Conservation (phyloP, 2,113 vertebrate genomes). For the Sander vitreus region DNA sequence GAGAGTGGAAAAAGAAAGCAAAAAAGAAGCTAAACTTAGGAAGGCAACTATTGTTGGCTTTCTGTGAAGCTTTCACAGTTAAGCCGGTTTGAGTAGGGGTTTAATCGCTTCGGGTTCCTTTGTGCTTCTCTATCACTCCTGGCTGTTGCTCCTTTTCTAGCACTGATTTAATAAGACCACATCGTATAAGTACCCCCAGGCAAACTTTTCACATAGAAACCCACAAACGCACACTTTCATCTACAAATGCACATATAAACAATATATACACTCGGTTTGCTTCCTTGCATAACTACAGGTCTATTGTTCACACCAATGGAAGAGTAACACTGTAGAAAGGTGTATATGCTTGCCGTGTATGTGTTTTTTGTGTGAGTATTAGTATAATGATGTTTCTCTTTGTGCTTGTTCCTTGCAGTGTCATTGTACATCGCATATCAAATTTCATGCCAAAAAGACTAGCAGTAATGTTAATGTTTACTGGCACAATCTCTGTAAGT, state of each 20-base stretch:
- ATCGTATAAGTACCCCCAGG: constrained; percentile 52
- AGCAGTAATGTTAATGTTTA: constrained; percentile 11
- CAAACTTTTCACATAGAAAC: constrained; percentile 55
- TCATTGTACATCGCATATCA: neutral
- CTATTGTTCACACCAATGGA: neutral
- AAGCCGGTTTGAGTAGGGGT: constrained; percentile 80
- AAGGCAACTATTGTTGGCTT: constrained; percentile 77
- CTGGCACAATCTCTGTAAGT: constrained; percentile 20
- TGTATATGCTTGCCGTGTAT: neutral
- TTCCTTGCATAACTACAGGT: constrained; percentile 3
- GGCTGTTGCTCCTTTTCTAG: constrained; percentile 70
- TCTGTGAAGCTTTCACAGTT: constrained; percentile 71
- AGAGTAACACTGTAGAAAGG: neutral
- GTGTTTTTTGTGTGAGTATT: neutral
- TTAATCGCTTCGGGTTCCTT: constrained; percentile 80
- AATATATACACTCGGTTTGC: neutral
- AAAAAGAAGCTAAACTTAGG: constrained; percentile 61
- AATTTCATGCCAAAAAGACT: constrained; percentile 1
- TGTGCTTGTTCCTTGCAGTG: neutral
- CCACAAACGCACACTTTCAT: constrained; percentile 47
- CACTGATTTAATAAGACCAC: constrained; percentile 76
- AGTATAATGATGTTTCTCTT: neutral
- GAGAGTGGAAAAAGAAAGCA: constrained; percentile 42
- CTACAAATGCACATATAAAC: constrained; percentile 16
- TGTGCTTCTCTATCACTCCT: constrained; percentile 74